Conservation (phyloP, 1,140 invertebrate species). For the Laodelphax striatellus region DNA sequence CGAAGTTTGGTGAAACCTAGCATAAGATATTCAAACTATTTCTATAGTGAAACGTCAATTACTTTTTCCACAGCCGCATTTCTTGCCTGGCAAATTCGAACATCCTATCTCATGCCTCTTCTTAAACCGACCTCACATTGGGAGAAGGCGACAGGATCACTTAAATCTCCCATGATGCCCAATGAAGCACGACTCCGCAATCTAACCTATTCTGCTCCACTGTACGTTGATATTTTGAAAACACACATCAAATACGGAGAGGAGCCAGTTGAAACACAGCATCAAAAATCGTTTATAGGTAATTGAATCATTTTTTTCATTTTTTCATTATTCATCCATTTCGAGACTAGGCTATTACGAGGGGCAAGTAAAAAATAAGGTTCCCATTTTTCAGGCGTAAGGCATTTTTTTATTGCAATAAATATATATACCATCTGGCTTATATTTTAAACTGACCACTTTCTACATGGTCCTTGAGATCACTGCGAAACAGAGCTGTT, state of each 20-base stretch:
- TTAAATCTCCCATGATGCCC: slow-evolving; percentile 98
- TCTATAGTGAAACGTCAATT: slow-evolving; percentile 14
- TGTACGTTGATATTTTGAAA: slow-evolving; percentile 98
- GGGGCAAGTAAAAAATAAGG: too few relatives aligned
- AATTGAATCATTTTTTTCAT: neutral
- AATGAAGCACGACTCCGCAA: slow-evolving; percentile 88
- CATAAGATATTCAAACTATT: too few relatives aligned
- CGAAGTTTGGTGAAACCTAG: too few relatives aligned
- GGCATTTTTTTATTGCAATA: too few relatives aligned
- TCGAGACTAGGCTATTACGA: too few relatives aligned
- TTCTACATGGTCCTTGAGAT: too few relatives aligned
- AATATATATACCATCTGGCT: too few relatives aligned
- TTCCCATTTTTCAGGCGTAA: too few relatives aligned
- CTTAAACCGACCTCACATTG: slow-evolving; percentile 99
- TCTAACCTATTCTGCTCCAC: slow-evolving; percentile 88
- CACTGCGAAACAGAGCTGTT: too few relatives aligned
- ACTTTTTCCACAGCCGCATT: slow-evolving; percentile 52
- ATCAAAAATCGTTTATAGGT: slow-evolving; percentile 97
- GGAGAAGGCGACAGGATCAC: slow-evolving; percentile 98
- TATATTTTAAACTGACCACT: too few relatives aligned
- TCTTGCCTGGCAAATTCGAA: slow-evolving; percentile 92
- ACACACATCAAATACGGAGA: slow-evolving; percentile 83
- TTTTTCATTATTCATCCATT: too few relatives aligned
- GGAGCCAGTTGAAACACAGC: slow-evolving; percentile 83
- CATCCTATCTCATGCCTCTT: slow-evolving; percentile 97